Base-by-base conservation (phyloP, 2,888 invertebrate species). In the Drosophila colorata region DNA sequence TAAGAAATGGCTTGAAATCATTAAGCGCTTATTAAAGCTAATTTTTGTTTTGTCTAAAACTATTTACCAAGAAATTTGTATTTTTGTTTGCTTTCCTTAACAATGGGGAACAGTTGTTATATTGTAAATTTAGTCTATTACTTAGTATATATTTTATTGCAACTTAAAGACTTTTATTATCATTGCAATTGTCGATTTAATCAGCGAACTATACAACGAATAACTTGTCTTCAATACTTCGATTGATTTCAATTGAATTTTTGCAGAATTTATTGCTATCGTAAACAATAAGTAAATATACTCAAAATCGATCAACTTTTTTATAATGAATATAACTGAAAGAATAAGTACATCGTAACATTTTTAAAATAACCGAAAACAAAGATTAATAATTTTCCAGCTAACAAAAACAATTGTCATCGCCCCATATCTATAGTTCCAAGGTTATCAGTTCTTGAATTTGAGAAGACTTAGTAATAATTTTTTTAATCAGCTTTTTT, bases 71-170 rank as follows among this genome's bases (percentile, higher is more conserved):
- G 9, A 13, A 56, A 9, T 23, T 31, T 9, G n/a, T 8, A n/a
- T 11, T 16, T 18, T 43, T 25, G 7, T 25, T 28, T 25, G 11
- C 25, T n/a, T 14, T 2, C 1, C 25, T 58, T 43, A 35, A 35
- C 35, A 33, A 14, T 18, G 1, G 0, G 16, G 7, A 9, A 6
- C 40, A 31, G 6, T 57, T 25, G 13, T 13, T 28, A 6, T 9
- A 28, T 58, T 43, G 35, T 59, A 28, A 33, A 59, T 43, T n/a
- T 18, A n/a, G 18, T 9, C 18, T 0, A 20, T 20, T n/a, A n/a
- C n/a, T n/a, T n/a, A n/a, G n/a, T n/a, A 3, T 9, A 40, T 28
- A 8, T 28, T 40, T 40, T 28, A 51, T 51, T 25, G n/a, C 38
- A 18, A 38, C 38, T 38, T n/a, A n/a, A 43, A 3, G 5, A 13